Evolutionary conservation across 2,888 invertebrate species (phyloP), one percentile per base, ranked within the genome.

Genomic region (Holacanthella duospinosa): DNA sequence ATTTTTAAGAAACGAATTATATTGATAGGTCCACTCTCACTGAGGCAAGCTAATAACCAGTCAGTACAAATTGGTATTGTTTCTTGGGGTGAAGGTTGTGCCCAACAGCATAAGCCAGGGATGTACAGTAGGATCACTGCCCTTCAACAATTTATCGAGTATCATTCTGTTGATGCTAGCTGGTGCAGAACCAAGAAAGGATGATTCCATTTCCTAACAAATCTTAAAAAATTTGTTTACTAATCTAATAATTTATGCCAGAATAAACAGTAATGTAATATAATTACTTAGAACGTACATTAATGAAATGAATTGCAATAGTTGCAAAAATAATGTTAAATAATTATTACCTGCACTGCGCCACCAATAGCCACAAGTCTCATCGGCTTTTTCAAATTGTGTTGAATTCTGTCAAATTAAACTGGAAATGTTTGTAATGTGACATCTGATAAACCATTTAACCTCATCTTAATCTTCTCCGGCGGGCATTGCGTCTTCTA

Each of bases 401-500:
- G n/a, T n/a, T n/a, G n/a, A n/a, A n/a, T n/a, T n/a, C n/a, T n/a
- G n/a, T n/a, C n/a, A n/a, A n/a, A n/a, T n/a, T n/a, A n/a, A n/a
- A n/a, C n/a, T n/a, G n/a, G n/a, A n/a, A n/a, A n/a, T n/a, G n/a
- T n/a, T n/a, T n/a, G n/a, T n/a, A n/a, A n/a, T n/a, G n/a, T n/a
- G n/a, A n/a, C n/a, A n/a, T n/a, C n/a, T n/a, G n/a, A 16, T 36
- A 9, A 36, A 36, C 36, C 6, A 36, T 36, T 36, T 36, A 36
- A 36, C 16, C 36, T 36, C 6, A 36, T 36, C 19, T 27, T 86
- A 96, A 80, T 99, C 97, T 81, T 99, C 99, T 26, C 99, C 97
- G 48, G 94, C 94, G 12, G 99, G 97, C 74, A 97, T 89, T 1
- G 95, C 93, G 79, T 99, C 99, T 80, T 97, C 96, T 75, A 99